phyloP scores from a whole-genome alignment of 2,797 vertebrate species.

The Anolis apletophallus region DNA sequence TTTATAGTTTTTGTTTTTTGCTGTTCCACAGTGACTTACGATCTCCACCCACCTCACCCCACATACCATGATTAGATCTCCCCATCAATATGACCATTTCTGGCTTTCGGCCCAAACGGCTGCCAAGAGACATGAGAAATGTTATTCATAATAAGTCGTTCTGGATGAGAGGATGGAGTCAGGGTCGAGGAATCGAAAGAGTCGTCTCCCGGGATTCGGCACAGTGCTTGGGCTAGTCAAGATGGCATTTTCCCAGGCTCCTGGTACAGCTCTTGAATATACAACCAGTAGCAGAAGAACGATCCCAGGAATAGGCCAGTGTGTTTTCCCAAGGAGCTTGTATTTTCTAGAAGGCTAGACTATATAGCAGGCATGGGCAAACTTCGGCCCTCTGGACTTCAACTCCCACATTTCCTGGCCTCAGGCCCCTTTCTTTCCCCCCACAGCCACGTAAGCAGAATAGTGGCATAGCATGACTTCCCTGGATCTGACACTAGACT shows the following conservation, averaged over 20 bases:
- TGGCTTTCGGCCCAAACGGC: slow-evolving; percentile 12
- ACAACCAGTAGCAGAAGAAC: neutral
- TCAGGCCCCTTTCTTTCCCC: too few relatives aligned
- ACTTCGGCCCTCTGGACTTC: too few relatives aligned
- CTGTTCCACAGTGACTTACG: neutral
- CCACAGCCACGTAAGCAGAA: too few relatives aligned
- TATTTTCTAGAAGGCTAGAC: neutral
- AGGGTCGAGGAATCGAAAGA: slow-evolving; percentile 8
- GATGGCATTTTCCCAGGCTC: slow-evolving; percentile 41
- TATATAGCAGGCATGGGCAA: neutral
- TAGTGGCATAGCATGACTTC: too few relatives aligned
- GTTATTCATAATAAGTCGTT: slow-evolving; percentile 26
- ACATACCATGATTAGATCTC: neutral
- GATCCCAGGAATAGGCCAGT: neutral
- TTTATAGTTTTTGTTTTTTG: neutral
- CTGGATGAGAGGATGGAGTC: slow-evolving; percentile 19
- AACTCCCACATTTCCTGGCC: too few relatives aligned
- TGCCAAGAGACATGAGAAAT: slow-evolving; percentile 24
- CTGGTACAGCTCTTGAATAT: neutral
- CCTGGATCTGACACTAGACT: too few relatives aligned
- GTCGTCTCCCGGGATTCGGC: neutral
- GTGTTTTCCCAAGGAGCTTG: neutral
- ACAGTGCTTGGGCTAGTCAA: neutral
- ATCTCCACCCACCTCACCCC: too few relatives aligned
- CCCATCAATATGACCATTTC: neutral